phyloP scores from a whole-genome alignment of 2,113 vertebrate species.

The Laticauda laticaudata region DNA sequence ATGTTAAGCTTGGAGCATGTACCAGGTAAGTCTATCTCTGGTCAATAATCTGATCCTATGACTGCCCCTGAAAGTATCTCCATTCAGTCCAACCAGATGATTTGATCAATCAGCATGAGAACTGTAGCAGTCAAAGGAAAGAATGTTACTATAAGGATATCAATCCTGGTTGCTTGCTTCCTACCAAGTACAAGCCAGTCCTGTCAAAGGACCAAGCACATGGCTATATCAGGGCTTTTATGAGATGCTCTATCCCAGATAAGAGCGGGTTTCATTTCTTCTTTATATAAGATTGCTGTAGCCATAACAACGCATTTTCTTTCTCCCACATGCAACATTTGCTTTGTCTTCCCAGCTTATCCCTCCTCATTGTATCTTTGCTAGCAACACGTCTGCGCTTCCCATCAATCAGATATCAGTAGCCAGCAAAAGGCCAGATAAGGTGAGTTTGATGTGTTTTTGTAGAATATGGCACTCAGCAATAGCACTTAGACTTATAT shows the following conservation, averaged over 20 bases:
- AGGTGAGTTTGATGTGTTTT: conserved; percentile 72
- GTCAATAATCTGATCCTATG: neutral
- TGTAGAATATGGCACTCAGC: neutral
- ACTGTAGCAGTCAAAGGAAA: neutral
- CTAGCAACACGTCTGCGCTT: conserved; percentile 94
- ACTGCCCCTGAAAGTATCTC: neutral
- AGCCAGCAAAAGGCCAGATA: conserved; percentile 92
- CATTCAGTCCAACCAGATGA: neutral
- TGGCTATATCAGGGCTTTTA: neutral
- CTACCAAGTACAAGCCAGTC: neutral
- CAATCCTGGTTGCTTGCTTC: neutral
- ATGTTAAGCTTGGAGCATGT: neutral
- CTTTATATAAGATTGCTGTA: neutral
- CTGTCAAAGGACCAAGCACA: neutral
- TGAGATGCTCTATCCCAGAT: too few species aligned
- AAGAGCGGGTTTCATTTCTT: neutral
- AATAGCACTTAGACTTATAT: too few species aligned
- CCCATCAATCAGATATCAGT: conserved; percentile 90
- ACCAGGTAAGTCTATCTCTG: neutral
- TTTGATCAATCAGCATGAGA: neutral
- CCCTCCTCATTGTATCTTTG: conserved; percentile 88
- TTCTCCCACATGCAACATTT: neutral
- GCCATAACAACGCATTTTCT: neutral
- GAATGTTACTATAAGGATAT: neutral
- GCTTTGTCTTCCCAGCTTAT: conserved; percentile 71